Percentiles rank a stretch among this genome's conserved stretches.
These are phyloP conservation scores for Gambusia holbrooki DNA, from an alignment of 2,113 vertebrate genomes.

Conservation along the genomic window DNA sequence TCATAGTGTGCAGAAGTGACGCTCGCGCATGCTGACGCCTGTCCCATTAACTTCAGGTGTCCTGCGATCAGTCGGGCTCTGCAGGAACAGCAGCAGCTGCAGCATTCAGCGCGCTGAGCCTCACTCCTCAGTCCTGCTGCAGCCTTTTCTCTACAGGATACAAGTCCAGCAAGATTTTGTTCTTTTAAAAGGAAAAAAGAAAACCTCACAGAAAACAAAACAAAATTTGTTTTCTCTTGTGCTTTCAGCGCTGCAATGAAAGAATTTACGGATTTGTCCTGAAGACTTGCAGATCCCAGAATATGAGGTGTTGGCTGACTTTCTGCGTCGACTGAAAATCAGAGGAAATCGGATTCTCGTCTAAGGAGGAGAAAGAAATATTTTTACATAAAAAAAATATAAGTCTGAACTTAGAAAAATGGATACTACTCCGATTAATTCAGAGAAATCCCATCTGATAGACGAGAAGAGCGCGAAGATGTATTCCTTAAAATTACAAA, in stretches of 20 bases:
- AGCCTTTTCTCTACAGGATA: constrained; percentile 5
- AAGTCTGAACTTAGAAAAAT: constrained; percentile 37
- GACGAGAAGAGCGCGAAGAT: constrained; percentile 78
- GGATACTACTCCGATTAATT: constrained; percentile 69
- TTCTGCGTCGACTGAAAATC: constrained; percentile 36
- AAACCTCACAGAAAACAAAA: constrained; percentile 22
- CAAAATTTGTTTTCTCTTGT: constrained; percentile 5
- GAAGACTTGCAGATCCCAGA: constrained; percentile 14
- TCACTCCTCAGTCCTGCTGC: constrained; percentile 12
- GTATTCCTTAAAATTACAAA: constrained; percentile 79
- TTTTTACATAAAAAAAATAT: neutral
- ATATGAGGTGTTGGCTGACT: constrained; percentile 28
- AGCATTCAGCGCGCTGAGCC: constrained; percentile 32
- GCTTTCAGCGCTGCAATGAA: constrained; percentile 46
- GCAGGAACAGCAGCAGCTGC: constrained; percentile 38
- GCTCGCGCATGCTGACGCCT: neutral
- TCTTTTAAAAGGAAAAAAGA: neutral
- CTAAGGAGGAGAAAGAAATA: no score
- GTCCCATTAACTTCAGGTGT: neutral
- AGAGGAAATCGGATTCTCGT: constrained; percentile 10
- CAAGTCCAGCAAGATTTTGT: constrained; percentile 26
- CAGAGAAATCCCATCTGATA: constrained; percentile 84
- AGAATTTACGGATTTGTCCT: constrained; percentile 30
- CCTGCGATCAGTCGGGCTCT: constrained; percentile 4
- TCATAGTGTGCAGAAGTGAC: neutral